Percentiles rank a stretch among this genome's conserved stretches.
Evolutionary conservation across 2,888 invertebrate species (phyloP).

Genomic region (Cordilura impudica): DNA sequence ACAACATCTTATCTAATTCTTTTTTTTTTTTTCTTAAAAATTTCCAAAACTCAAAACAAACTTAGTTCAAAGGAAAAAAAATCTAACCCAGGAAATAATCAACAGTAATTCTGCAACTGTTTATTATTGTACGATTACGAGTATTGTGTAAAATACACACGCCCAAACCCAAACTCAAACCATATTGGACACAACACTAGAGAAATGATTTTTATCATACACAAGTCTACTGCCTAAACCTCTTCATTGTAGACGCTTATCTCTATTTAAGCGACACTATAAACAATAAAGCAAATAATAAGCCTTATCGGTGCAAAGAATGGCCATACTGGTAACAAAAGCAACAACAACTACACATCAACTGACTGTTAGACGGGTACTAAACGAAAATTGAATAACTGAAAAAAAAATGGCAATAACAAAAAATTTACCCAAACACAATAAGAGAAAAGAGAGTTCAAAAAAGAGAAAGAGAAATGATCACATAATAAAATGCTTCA

Average conservation of each 20-base stretch:
- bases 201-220: slow-evolving; percentile 30
- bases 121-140: neutral
- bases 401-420: slow-evolving; percentile 17
- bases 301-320: slow-evolving; percentile 32
- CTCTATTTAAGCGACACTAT: slow-evolving; percentile 24
- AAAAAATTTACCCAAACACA: neutral
- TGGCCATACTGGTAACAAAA: slow-evolving; percentile 28
- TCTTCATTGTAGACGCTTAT: slow-evolving; percentile 25
- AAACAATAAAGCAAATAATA: slow-evolving; percentile 42
- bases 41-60: neutral
- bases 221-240: slow-evolving; percentile 10
- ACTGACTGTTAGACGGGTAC: slow-evolving; percentile 11
- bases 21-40: neutral
- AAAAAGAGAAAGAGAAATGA: neutral
- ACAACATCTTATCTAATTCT: slow-evolving; percentile 13
- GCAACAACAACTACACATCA: neutral
- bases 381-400: slow-evolving; percentile 2
- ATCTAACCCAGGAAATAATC: slow-evolving; percentile 22
- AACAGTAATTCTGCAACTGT: slow-evolving; percentile 32
- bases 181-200: slow-evolving; percentile 11
- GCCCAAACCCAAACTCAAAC: neutral
- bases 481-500: too few species aligned
- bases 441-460: neutral
- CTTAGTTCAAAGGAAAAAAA: neutral
- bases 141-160: slow-evolving; percentile 3